These are phyloP conservation scores for Crypturellus undulatus DNA, from an alignment of 2,113 vertebrate species.

Conservation along the genomic window DNA sequence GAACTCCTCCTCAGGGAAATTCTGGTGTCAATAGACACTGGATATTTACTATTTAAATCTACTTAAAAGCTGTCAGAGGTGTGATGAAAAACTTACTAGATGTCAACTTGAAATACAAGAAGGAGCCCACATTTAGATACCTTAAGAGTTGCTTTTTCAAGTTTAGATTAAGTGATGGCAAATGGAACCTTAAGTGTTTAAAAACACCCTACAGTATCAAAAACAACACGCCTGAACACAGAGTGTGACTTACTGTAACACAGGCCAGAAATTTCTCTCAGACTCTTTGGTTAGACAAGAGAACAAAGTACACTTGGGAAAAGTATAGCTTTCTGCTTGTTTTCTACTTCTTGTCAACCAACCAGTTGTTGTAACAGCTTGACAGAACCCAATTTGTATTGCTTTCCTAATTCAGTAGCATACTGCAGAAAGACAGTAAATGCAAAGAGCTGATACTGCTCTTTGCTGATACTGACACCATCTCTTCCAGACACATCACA, in stretches of 20 bases:
- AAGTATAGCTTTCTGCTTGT: not conserved
- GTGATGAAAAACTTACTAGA: not conserved
- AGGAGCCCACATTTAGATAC: not conserved
- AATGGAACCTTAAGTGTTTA: not conserved
- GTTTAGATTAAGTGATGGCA: fast-evolving
- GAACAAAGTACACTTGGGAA: not conserved
- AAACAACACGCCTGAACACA: not conserved
- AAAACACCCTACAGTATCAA: not conserved
- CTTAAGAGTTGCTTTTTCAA: not conserved
- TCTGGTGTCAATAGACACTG: not conserved
- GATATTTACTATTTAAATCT: not conserved
- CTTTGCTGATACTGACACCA: not conserved
- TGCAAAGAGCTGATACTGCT: not conserved
- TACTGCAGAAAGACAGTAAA: not conserved
- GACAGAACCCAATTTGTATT: not conserved
- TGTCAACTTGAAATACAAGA: not conserved
- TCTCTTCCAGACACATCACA: not conserved
- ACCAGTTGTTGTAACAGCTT: not conserved
- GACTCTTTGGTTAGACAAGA: not conserved
- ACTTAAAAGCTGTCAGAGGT: not conserved
- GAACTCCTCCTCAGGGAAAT: not conserved
- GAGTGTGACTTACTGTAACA: not conserved
- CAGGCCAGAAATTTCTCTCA: not conserved
- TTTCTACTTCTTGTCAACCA: not conserved
- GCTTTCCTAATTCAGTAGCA: not conserved